These are phyloP conservation scores for Holothuria glaberrima DNA, from an alignment of 35 echinoderm and acorn worm genomes.

Conservation along the genomic window DNA sequence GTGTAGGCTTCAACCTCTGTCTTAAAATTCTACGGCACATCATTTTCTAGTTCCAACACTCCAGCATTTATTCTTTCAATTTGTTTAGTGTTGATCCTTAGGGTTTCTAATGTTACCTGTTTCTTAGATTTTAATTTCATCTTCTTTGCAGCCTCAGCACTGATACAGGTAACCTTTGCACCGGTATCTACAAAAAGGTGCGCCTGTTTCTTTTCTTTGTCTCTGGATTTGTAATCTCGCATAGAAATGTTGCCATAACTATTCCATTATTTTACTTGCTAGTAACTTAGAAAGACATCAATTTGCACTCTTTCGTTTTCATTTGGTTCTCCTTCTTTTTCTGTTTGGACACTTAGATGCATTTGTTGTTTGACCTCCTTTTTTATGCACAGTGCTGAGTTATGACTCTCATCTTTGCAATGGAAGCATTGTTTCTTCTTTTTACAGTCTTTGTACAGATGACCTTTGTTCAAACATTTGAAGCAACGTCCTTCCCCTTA, in stretches of 20 bases:
- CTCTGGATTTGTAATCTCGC: background rate
- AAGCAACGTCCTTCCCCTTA: slow-evolving; percentile 15
- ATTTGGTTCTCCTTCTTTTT: background rate
- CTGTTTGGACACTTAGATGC: slow-evolving; percentile 17
- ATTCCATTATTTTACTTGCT: background rate
- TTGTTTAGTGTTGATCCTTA: slow-evolving; percentile 1
- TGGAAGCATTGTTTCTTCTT: slow-evolving; percentile 12
- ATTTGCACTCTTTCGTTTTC: background rate
- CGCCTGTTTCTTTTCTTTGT: background rate
- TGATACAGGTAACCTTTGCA: no score
- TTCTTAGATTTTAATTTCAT: background rate
- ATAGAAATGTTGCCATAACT: no score
- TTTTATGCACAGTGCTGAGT: background rate
- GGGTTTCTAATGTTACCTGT: slow-evolving; percentile 14
- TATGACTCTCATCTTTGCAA: background rate
- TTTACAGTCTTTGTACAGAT: slow-evolving; percentile 8
- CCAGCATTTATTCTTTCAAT: background rate
- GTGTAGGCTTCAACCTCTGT: background rate
- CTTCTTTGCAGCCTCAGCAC: background rate
- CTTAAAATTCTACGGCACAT: background rate
- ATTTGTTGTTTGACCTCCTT: background rate
- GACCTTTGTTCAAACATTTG: no score
- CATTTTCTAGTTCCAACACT: background rate
- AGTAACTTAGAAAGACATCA: background rate
- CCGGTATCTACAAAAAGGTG: background rate